Conservation (phyloP, 1,140 invertebrate genomes). For the Mycetomoellerius zeteki region DNA sequence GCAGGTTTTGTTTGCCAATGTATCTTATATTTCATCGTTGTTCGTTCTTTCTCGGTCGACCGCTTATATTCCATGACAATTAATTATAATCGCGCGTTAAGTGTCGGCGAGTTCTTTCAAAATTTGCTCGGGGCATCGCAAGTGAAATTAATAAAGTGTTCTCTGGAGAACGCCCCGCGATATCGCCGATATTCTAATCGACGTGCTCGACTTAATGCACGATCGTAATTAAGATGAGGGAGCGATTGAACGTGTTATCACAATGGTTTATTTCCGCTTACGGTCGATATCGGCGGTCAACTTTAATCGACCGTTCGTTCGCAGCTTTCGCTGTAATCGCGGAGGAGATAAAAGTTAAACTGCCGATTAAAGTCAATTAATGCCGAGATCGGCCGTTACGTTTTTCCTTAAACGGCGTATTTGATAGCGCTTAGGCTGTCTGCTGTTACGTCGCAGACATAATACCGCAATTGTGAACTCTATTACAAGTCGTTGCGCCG, state of each 20-base stretch:
- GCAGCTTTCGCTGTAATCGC: background rate
- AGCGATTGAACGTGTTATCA: constrained; percentile 54
- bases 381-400: constrained; percentile 11
- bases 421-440: background rate
- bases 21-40: constrained; percentile 77
- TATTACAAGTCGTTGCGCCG: constrained; percentile 44
- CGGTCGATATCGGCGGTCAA: constrained; percentile 29
- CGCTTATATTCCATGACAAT: constrained; percentile 69
- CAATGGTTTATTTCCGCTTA: constrained; percentile 43
- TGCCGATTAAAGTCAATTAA: constrained; percentile 35
- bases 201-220: constrained; percentile 15
- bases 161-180: background rate
- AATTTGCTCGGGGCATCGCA: constrained; percentile 52
- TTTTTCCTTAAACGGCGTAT: constrained; percentile 14
- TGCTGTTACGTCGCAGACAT: constrained; percentile 28
- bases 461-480: constrained; percentile 25
- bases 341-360: background rate
- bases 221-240: constrained; percentile 55
- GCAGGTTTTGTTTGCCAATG: constrained; percentile 73
- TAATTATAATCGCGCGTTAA: constrained; percentile 55
- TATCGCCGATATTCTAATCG: constrained; percentile 57
- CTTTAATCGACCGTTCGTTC: background rate
- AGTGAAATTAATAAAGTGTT: constrained; percentile 20
- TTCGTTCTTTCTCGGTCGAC: constrained; percentile 41
- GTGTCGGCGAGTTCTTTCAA: constrained; percentile 45